A percentile compares a stretch with the other conserved stretches of the same genome.
Evolutionary conservation across 1,140 invertebrate genomes (phyloP).

Genomic region (Lethrus apterus): DNA sequence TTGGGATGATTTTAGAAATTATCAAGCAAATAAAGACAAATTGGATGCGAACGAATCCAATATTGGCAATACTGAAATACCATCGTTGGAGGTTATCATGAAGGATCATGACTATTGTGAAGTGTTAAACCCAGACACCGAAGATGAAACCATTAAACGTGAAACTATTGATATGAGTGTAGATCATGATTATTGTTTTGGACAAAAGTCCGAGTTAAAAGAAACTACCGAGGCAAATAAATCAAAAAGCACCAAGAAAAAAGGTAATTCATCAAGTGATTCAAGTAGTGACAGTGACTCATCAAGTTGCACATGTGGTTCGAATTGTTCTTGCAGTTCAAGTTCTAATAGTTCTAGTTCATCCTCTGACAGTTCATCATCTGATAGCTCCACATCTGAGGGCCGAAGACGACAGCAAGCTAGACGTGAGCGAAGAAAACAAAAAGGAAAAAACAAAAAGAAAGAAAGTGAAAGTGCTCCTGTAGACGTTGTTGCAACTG

Average conservation of each 20-base stretch:
- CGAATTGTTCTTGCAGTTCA: constrained; percentile 68
- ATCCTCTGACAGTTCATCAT: constrained; percentile 63
- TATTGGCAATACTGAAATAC: background rate
- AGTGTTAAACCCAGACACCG: constrained; percentile 3
- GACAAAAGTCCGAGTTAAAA: constrained; percentile 19
- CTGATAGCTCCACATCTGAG: constrained; percentile 53
- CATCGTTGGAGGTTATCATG: constrained; percentile 34
- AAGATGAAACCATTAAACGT: constrained; percentile 23
- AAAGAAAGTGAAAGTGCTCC: constrained; percentile 35
- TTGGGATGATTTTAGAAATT: constrained; percentile 74
- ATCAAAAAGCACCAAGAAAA: constrained; percentile 39
- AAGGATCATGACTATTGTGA: constrained; percentile 50
- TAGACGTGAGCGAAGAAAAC: constrained; percentile 39
- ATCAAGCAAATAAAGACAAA: constrained; percentile 51
- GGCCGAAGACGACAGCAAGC: constrained; percentile 42
- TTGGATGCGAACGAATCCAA: constrained; percentile 30
- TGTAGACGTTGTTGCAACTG: constrained; percentile 46
- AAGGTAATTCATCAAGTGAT: constrained; percentile 47
- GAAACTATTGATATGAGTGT: constrained; percentile 14
- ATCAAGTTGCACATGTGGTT: constrained; percentile 67
- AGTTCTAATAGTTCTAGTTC: constrained; percentile 50
- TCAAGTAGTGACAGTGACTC: constrained; percentile 69
- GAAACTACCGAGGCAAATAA: constrained; percentile 43
- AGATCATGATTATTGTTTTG: constrained; percentile 30
- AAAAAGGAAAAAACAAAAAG: constrained; percentile 22